Evolutionary conservation across 2,888 invertebrate species (phyloP), one percentile per base, ranked within the genome.

Genomic region (Eumacrocentrus americanus): DNA sequence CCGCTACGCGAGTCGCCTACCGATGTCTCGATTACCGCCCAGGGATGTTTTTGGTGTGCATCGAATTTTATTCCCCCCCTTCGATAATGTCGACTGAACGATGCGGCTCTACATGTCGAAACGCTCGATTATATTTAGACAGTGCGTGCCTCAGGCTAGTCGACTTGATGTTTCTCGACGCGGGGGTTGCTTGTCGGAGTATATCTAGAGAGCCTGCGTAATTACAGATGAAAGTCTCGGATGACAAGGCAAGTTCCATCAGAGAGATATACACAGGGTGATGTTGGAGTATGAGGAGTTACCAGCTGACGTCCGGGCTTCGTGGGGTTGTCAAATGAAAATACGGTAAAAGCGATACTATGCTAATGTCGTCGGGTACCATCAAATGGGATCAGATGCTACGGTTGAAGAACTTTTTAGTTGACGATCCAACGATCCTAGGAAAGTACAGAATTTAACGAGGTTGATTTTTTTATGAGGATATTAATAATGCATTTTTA

Each of bases 11-110:
- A 25, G 47, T 48, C 48, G 48, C 47, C 12, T 48, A 14, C 38
- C 48, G 18, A 56, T 48, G 50, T 57, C 57, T 18, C 50, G 57
- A 57, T 47, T 57, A 57, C 40, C 18, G 57, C 58, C 58, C 20
- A 11, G 16, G 50, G 51, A 35, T 47, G 18, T 50, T 51, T 51
- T 44, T 44, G 25, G 34, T 42, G 34, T 58, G 42, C 42, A 58
- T 44, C 34, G 40, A 51, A 58, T 50, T 42, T 58, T 50, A 50
- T 58, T 34, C 29, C 12, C 16, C 18, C 14, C 22, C 29, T 22
- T 14, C 9, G 25, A 5, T 42, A 25, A 38, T 47, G 47, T 35
- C 54, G 53, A 23, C 11, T 20, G 44, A 29, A 34, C 35, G 20
- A 54, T 34, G 52, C 16, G 20, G 6, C 25, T 29, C 34, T 12